Base-by-base conservation (phyloP, 2,797 vertebrate species). In the Luscinia megarhynchos region DNA sequence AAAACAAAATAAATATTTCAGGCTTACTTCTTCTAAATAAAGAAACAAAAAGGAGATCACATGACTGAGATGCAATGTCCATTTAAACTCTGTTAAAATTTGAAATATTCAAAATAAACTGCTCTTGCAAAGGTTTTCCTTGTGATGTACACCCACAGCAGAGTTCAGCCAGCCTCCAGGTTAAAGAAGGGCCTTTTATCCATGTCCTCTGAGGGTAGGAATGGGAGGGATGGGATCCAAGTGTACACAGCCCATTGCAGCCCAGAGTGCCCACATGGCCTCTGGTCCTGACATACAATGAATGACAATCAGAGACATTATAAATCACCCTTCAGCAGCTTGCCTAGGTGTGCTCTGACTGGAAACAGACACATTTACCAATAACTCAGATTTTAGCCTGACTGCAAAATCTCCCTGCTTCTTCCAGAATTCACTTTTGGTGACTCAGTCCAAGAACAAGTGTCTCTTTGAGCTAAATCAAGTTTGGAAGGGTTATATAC, bases 261-360 rank as follows among this genome's bases (percentile, higher is more conserved):
- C 57, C 50, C 2, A 2, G 0, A 41, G 16, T 0, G 0, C 15
- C 24, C 2, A 0, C 16, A 21, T 53, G 36, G 9, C 9, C 43
- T 22, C 7, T 45, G 57, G 20, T 36, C 32, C 76, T 83, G 34
- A 16, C 4, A 4, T 1, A 1, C 0, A 2, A 4, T 7, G 9
- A 66, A 46, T 7, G 23, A 10, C 2, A 4, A 34, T 11, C 10
- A 59, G 30, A 62, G 43, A 58, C n/a, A 23, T 34, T 12, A 21
- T 36, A 83, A 77, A 74, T 46, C 21, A 21, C 54, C 41, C 16
- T 74, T 59, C 72, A 74, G 8, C 10, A 5, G 6, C 50, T 70
- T 43, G 23, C 6, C 36, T 57, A 32, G 20, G 32, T 69, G 34
- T 63, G n/a, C 36, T 85, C 29, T 53, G 29, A 32, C 15, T 50